Evolutionary conservation across 2,888 invertebrate genomes (phyloP), one percentile per base, ranked within the genome.

Genomic region (Megalurothrips usitatus): DNA sequence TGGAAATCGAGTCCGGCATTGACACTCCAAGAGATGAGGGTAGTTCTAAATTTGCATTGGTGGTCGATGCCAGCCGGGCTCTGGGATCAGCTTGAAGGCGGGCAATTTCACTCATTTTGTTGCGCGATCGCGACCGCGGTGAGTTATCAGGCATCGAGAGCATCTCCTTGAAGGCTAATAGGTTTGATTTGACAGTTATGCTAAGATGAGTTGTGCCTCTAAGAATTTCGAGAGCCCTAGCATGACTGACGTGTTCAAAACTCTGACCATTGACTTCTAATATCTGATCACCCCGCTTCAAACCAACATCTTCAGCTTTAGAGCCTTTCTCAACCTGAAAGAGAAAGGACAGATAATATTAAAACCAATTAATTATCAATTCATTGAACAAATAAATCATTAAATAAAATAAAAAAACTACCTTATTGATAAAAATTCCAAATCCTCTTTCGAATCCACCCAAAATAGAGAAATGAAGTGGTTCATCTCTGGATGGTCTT

Each of bases 261-360:
- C 95, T 97, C 87, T 98, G 96, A 48, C 98, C 97, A 88, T 99
- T 99, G 0, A 99, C 98, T 89, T 98, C 98, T 84, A 99, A 89
- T 83, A 99, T 96, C 90, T 99, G 98, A 89, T 99, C 99, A 75
- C 98, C 99, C 81, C 98, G 91, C 87, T 98, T 98, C 80, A 99
- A 89, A 0, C 99, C 99, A 43, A 97, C 95, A 87, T 97, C 96
- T 87, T 97, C 96, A 11, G 98, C 96, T 88, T 97, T 97, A 1
- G 97, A 96, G 83, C 93, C 93, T 85, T 94, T 94, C 86, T 98
- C 97, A 43, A 98, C 97, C 87, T 87, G 83, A 79, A 83, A 23
- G 14, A 63, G 48, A 79, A 19, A 49, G 79, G 11, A 80, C 52
- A 78, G n/a, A 48, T 80, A 23, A 68, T 81, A 82, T 19, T 82